Conservation (phyloP, 2,797 vertebrate species). For the Melanotaenia maccullochi region DNA sequence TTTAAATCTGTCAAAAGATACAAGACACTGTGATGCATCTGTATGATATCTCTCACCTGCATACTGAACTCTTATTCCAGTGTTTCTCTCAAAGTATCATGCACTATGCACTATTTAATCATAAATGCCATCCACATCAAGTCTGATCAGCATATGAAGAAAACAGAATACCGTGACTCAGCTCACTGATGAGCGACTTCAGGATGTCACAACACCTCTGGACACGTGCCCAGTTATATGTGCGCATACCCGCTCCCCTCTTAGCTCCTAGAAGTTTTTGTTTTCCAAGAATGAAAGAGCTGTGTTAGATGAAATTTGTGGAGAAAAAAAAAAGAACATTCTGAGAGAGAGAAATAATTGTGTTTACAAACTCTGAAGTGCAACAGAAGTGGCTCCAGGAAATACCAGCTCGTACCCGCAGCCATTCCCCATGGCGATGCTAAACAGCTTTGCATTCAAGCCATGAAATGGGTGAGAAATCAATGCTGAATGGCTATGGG, state of each 20-base stretch:
- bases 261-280: background rate
- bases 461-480: slow-evolving; percentile 66
- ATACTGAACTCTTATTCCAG: slow-evolving; percentile 69
- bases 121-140: slow-evolving; percentile 79
- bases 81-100: slow-evolving; percentile 68
- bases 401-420: slow-evolving; percentile 46
- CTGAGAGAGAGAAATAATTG: slow-evolving; percentile 40
- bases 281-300: background rate
- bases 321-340: slow-evolving; percentile 50
- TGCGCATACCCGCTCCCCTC: slow-evolving; percentile 13
- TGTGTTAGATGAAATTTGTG: background rate
- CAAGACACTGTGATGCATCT: slow-evolving; percentile 52
- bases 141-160: slow-evolving; percentile 72
- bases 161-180: slow-evolving; percentile 60
- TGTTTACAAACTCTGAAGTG: slow-evolving; percentile 58
- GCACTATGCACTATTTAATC: slow-evolving; percentile 77
- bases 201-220: slow-evolving; percentile 66
- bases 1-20: slow-evolving; percentile 66
- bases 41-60: slow-evolving; percentile 49
- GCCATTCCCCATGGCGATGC: slow-evolving; percentile 64
- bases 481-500: slow-evolving; percentile 67
- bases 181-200: slow-evolving; percentile 65
- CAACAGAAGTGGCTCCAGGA: slow-evolving; percentile 54
- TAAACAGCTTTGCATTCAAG: slow-evolving; percentile 54
- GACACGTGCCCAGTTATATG: slow-evolving; percentile 28